Percentiles rank a stretch among this genome's conserved stretches.
These are phyloP conservation scores for Myxocyprinus asiaticus DNA, from an alignment of 2,113 vertebrate species.

Conservation along the genomic window DNA sequence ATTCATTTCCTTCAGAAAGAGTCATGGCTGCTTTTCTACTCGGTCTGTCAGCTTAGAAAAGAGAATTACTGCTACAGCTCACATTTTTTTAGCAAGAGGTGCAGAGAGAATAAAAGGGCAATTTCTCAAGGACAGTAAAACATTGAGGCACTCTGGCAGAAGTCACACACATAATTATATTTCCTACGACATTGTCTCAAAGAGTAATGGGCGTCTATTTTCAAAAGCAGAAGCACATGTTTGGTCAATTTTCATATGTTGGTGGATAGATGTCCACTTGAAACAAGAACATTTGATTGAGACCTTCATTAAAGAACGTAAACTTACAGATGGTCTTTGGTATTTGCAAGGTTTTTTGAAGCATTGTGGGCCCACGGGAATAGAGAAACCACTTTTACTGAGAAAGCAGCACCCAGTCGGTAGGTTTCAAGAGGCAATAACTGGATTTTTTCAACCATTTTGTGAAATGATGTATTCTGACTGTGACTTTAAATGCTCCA, in stretches of 20 bases:
- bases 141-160: slow-evolving; percentile 5
- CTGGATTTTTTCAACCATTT: slow-evolving; percentile 47
- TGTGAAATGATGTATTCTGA: slow-evolving; percentile 49
- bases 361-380: slow-evolving; percentile 21
- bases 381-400: slow-evolving; percentile 30
- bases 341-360: slow-evolving; percentile 31
- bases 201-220: neutral
- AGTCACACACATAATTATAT: slow-evolving; percentile 22
- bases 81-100: slow-evolving; percentile 30
- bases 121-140: slow-evolving; percentile 44
- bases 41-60: slow-evolving; percentile 37
- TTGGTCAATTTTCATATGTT: slow-evolving; percentile 22
- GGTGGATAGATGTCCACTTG: neutral
- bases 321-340: neutral
- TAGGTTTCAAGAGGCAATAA: slow-evolving; percentile 49
- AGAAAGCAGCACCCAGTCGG: slow-evolving; percentile 28
- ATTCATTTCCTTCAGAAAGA: slow-evolving; percentile 22
- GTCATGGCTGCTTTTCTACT: slow-evolving; percentile 30
- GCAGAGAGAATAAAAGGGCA: slow-evolving; percentile 13
- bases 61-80: slow-evolving; percentile 39
- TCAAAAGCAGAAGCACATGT: neutral
- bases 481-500: slow-evolving; percentile 37
- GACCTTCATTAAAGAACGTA: slow-evolving; percentile 37
- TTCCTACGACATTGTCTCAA: slow-evolving; percentile 30
- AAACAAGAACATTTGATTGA: slow-evolving; percentile 42